Evolutionary conservation across 2,888 invertebrate genomes (phyloP).

Genomic region (Macrosoma leucophasiata): DNA sequence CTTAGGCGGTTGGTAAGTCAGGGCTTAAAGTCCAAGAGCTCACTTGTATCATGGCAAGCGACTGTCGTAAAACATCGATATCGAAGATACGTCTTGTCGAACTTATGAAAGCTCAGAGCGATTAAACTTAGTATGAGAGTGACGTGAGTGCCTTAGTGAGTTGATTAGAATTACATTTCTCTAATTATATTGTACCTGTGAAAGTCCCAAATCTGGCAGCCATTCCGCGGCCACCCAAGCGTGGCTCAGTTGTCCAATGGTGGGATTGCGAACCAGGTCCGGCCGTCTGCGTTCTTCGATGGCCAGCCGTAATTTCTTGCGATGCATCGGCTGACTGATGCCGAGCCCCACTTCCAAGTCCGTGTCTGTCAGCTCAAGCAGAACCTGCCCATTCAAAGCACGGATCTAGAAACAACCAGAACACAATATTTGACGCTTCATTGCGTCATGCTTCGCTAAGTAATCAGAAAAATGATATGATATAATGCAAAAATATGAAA

Average conservation of each 20-base stretch:
- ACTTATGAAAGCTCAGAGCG: no score
- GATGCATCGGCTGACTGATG: conserved; percentile 94
- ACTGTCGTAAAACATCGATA: no score
- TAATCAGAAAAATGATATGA: conserved; percentile 18
- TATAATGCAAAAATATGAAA: conserved; percentile 12
- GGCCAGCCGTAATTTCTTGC: conserved; percentile 93
- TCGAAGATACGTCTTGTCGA: no score
- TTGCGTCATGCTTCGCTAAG: conserved; percentile 47
- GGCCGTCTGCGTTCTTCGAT: conserved; percentile 95
- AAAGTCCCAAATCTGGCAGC: conserved; percentile 92
- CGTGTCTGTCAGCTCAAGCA: conserved; percentile 92
- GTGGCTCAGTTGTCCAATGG: conserved; percentile 90
- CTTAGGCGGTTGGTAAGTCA: no score
- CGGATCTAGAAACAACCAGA: conserved; percentile 80
- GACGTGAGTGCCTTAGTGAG: no score
- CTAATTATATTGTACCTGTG: no score
- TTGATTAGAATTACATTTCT: no score
- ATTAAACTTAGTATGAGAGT: no score
- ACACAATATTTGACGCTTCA: conserved; percentile 75
- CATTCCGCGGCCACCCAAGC: conserved; percentile 96
- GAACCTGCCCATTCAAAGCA: conserved; percentile 85
- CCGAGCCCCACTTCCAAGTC: conserved; percentile 94
- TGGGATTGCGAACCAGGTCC: conserved; percentile 89
- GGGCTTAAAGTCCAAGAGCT: no score
- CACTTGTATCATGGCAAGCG: no score